A percentile compares a stretch with the other conserved stretches of the same genome.
These are phyloP conservation scores for Leuctra nigra DNA, from an alignment of 2,888 invertebrate genomes.

Conservation along the genomic window DNA sequence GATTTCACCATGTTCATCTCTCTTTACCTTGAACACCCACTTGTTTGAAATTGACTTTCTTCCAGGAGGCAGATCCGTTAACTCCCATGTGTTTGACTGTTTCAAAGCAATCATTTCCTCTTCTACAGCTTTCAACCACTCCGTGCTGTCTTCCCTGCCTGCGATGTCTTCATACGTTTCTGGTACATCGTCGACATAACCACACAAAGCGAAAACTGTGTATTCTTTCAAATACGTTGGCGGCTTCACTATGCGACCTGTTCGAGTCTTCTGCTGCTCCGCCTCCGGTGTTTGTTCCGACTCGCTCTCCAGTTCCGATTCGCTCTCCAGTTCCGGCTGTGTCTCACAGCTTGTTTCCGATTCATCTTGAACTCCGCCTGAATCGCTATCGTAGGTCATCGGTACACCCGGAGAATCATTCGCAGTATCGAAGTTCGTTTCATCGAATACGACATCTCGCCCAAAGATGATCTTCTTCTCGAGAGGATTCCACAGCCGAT, in stretches of 20 bases:
- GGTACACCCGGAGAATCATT: not conserved
- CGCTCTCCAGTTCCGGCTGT: too few species aligned
- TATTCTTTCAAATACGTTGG: not conserved
- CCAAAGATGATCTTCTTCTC: not conserved
- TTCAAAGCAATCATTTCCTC: not conserved
- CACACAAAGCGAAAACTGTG: not conserved
- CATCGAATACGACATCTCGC: not conserved
- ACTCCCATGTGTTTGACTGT: not conserved
- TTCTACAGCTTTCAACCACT: not conserved
- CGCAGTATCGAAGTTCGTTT: not conserved
- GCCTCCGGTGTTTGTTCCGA: not conserved
- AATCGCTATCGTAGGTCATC: not conserved
- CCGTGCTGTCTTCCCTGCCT: not conserved
- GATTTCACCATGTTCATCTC: not conserved
- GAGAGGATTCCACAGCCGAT: slow-evolving; percentile 5
- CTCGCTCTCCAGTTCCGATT: not conserved
- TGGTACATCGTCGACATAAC: not conserved
- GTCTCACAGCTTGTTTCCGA: too few species aligned
- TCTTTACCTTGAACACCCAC: not conserved
- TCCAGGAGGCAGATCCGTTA: not conserved
- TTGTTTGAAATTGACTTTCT: not conserved
- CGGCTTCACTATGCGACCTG: too few species aligned
- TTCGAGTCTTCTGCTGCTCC: not conserved
- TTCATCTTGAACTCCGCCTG: not conserved
- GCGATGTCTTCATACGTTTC: not conserved